phyloP scores from a whole-genome alignment of 2,888 invertebrate species.

The Malthinus flaveolus region DNA sequence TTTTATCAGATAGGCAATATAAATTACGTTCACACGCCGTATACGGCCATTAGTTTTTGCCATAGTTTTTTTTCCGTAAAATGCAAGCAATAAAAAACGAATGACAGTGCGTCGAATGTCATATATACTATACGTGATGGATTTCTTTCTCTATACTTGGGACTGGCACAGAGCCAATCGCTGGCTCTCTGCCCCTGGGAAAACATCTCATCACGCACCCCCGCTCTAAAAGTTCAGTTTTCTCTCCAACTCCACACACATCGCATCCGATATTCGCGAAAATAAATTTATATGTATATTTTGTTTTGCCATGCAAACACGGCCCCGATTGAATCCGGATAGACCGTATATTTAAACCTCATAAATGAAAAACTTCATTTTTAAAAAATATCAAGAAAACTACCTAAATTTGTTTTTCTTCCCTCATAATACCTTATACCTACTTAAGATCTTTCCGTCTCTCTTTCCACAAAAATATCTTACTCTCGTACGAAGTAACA shows the following conservation, averaged over 20 bases:
- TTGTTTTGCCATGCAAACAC: constrained; percentile 31
- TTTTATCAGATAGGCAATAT: constrained; percentile 19
- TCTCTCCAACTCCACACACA: constrained; percentile 30
- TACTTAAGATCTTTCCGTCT: no score
- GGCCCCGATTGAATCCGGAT: constrained; percentile 26
- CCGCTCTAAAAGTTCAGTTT: constrained; percentile 26
- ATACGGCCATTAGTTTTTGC: constrained; percentile 21
- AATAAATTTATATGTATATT: constrained; percentile 36
- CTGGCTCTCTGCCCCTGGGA: constrained; percentile 35
- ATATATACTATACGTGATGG: constrained; percentile 32
- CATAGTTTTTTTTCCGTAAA: constrained; percentile 13
- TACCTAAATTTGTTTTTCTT: constrained; percentile 1
- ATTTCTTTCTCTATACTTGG: constrained; percentile 33
- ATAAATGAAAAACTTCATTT: constrained; percentile 25
- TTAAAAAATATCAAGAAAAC: constrained; percentile 12
- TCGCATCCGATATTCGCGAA: constrained; percentile 32
- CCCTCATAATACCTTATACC: not conserved
- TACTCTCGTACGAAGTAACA: not conserved
- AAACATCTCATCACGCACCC: constrained; percentile 36
- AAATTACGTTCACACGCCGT: constrained; percentile 24
- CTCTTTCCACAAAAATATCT: not conserved
- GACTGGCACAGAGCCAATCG: constrained; percentile 42
- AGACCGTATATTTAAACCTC: constrained; percentile 28
- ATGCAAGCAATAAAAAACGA: constrained; percentile 19
- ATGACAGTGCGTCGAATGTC: constrained; percentile 27